phyloP scores from a whole-genome alignment of 2,113 vertebrate genomes.

The Mastomys coucha region DNA sequence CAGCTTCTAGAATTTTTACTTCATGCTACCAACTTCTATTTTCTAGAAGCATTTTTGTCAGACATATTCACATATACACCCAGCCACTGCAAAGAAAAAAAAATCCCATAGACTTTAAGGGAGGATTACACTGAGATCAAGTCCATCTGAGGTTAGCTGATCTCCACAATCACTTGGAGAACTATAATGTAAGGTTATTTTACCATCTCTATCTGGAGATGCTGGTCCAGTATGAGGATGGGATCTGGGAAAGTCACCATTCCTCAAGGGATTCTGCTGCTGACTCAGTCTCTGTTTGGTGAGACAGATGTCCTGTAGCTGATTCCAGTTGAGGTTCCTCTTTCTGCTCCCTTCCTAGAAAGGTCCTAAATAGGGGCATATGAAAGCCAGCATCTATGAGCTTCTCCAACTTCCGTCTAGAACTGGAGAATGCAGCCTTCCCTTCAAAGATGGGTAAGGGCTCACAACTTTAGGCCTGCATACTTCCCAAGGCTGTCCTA shows the following conservation, averaged over 20 bases:
- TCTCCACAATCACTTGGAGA: background rate
- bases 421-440: background rate
- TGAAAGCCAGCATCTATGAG: background rate
- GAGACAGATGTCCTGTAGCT: background rate
- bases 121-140: background rate
- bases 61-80: background rate
- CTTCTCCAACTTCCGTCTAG: background rate
- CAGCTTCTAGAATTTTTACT: background rate
- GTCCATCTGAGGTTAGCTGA: background rate
- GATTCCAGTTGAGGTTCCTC: background rate
- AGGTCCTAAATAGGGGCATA: too few relatives aligned
- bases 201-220: background rate
- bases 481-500: background rate
- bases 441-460: background rate
- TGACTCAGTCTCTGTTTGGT: too few relatives aligned
- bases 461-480: background rate
- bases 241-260: background rate
- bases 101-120: background rate
- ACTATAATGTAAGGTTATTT: background rate
- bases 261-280: background rate
- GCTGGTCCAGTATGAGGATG: background rate
- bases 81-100: background rate
- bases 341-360: background rate
- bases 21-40: background rate
- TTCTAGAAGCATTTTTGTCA: slow-evolving; percentile 33